Evolutionary conservation across 2,888 invertebrate genomes (phyloP), one percentile per base, ranked within the genome.

Genomic region (Seira musarum): DNA sequence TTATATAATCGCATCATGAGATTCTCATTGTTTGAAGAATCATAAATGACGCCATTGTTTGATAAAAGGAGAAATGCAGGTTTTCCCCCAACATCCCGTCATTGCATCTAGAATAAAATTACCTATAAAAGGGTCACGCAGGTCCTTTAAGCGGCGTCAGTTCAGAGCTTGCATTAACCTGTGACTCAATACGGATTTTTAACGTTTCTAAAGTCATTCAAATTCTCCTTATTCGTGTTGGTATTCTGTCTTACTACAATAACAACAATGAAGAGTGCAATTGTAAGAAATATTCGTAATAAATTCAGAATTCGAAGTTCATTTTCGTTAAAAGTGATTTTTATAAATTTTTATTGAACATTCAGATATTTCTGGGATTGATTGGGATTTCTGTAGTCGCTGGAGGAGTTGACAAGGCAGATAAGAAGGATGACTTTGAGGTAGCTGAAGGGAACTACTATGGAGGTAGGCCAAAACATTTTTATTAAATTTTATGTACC

Each of bases 371-470:
- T n/a, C n/a, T n/a, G n/a, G n/a, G n/a, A n/a, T n/a, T n/a, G n/a
- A n/a, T n/a, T n/a, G 69, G 67, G 15, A 17, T 71, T 30, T 77
- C 77, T 60, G 72, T 73, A 22, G 22, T 69, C 15, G 80, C 80
- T 60, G 80, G 66, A 19, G 68, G 19, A 10, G 49, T 67, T 10
- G 80, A 74, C 2, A 67, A 74, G 19, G 49, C 17, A n/a, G 68
- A 77, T 21, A 77, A 76, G 40, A 80, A 75, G 40, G 76, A 77
- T 1, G 77, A 77, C 13, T 65, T 82, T 21, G 77, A 72, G 60
- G 80, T 80, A 1, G 82, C 82, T 19, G 82, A 82, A 57, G 82
- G 82, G 10, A 82, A 80, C 60, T 67, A 72, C 17, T 84, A 84
- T 35, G 80, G 81, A 19, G 83, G 83, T 5, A n/a, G n/a, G n/a